Percentiles rank a stretch among this genome's conserved stretches.
Conservation (phyloP, 35 echinoderm and acorn worm genomes). For the Holothuria glaberrima region DNA sequence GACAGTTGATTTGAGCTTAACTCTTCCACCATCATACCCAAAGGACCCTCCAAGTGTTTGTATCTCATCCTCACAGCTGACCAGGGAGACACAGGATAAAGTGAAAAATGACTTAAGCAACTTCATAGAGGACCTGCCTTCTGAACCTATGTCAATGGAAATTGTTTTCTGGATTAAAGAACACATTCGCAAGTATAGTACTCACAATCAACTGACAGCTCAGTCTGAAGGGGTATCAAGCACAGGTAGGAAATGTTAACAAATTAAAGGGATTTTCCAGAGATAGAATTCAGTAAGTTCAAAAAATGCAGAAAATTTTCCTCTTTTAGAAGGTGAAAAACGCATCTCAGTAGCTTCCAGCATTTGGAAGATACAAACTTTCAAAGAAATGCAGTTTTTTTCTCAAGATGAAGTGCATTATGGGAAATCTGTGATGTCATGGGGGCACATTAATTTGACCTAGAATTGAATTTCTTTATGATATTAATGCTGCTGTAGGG, state of each 20-base stretch:
- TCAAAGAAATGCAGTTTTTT: too few species aligned
- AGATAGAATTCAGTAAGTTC: too few species aligned
- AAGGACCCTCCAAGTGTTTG: not conserved
- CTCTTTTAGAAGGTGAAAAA: too few species aligned
- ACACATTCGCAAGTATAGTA: not conserved
- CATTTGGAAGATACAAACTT: too few species aligned
- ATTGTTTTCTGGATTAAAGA: slow-evolving; percentile 46
- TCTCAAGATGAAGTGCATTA: too few species aligned
- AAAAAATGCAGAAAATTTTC: too few species aligned
- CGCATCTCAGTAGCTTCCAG: too few species aligned
- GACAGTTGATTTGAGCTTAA: not conserved
- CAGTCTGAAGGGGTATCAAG: not conserved
- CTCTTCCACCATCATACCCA: not conserved
- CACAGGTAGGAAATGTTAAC: not conserved
- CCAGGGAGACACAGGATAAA: not conserved
- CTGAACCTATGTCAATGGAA: slow-evolving; percentile 39
- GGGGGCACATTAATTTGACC: too few species aligned
- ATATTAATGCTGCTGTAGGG: too few species aligned
- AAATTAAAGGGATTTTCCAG: too few species aligned
- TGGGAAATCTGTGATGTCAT: too few species aligned
- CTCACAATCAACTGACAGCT: not conserved
- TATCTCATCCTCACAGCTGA: not conserved
- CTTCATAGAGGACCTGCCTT: slow-evolving; percentile 8
- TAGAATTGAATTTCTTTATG: too few species aligned
- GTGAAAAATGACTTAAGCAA: not conserved